Conservation (phyloP, 2,113 vertebrate species). For the Pituophis catenifer region DNA sequence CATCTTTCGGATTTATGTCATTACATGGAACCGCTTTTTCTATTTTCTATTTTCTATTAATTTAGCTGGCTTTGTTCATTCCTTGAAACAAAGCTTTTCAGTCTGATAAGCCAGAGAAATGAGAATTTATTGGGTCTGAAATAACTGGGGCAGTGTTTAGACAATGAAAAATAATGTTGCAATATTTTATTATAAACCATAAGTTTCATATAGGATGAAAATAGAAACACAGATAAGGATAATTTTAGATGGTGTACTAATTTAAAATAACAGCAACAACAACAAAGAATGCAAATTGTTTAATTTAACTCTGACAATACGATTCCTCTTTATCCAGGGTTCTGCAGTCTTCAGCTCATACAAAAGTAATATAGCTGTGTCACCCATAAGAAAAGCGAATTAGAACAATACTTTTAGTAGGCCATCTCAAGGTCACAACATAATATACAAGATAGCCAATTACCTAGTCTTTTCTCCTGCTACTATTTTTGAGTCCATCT, state of each 20-base stretch:
- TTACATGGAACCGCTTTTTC: background rate
- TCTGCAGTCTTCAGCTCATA: background rate
- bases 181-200: background rate
- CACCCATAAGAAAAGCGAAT: background rate
- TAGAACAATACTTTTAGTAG: background rate
- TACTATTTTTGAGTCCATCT: background rate
- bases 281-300: background rate
- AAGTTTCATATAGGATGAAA: background rate
- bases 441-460: background rate
- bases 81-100: background rate
- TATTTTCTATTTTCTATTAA: background rate
- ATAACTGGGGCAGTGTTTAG: background rate
- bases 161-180: background rate
- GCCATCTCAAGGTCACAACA: background rate
- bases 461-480: background rate
- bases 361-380: background rate
- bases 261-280: background rate
- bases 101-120: background rate
- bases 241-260: background rate
- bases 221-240: background rate
- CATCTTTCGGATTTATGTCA: background rate
- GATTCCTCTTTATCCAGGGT: background rate
- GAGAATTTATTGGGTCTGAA: background rate
- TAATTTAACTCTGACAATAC: background rate
- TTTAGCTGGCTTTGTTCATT: background rate